Evolutionary conservation across 2,797 vertebrate species (phyloP).

Genomic region (Pangasius mekongensis): DNA sequence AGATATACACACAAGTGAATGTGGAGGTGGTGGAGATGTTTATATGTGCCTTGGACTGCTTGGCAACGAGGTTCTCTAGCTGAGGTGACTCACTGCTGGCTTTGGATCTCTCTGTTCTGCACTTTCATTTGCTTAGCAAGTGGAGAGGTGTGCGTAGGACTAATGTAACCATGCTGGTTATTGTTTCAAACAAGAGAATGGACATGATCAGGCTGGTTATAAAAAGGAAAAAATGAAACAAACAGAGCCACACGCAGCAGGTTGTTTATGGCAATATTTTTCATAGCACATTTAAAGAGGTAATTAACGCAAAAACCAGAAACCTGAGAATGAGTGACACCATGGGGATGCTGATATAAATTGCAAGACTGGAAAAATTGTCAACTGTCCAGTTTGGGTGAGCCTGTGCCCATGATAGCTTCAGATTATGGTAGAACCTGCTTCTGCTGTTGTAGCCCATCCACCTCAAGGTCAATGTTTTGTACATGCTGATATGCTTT

Average conservation of each 20-base stretch:
- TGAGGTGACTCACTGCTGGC: slow-evolving; percentile 39
- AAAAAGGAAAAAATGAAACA: neutral
- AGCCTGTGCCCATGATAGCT: too few relatives aligned
- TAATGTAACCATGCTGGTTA: neutral
- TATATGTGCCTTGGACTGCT: slow-evolving; percentile 29
- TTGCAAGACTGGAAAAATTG: neutral
- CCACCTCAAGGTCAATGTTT: too few relatives aligned
- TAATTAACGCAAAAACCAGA: neutral
- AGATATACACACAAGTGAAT: slow-evolving; percentile 21
- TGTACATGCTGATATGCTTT: too few relatives aligned
- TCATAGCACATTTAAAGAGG: neutral
- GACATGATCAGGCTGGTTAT: neutral
- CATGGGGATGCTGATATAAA: neutral
- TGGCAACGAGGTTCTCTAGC: slow-evolving; percentile 9
- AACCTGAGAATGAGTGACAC: neutral
- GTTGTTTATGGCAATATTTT: neutral
- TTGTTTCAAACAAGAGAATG: neutral
- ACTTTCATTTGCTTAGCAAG: slow-evolving; percentile 24
- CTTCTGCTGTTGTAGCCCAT: too few relatives aligned
- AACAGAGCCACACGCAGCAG: neutral
- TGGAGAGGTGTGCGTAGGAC: neutral
- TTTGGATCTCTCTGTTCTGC: slow-evolving; percentile 23
- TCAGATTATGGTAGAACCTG: too few relatives aligned
- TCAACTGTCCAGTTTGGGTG: too few relatives aligned
- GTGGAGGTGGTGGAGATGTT: slow-evolving; percentile 38